Conservation (phyloP, 2,888 invertebrate species). For the Spisula subtruncata region DNA sequence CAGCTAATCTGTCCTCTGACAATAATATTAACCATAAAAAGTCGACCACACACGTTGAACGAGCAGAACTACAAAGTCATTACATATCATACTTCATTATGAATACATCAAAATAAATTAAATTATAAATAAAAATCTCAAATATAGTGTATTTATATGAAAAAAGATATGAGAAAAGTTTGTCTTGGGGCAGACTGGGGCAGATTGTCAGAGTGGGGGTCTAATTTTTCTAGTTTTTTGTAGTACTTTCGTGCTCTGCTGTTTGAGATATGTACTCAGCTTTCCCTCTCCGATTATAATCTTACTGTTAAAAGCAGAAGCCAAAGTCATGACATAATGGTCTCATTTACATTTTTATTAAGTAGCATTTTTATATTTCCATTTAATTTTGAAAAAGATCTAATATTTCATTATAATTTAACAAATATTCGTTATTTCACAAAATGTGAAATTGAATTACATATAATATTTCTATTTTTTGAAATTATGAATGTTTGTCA, state of each 20-base stretch:
- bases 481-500: too few species aligned
- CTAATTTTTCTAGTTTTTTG: too few species aligned
- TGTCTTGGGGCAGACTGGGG: neutral
- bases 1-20: constrained; percentile 3
- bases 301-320: neutral
- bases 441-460: too few species aligned
- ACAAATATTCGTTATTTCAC: too few species aligned
- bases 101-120: constrained; percentile 19
- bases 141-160: neutral
- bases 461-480: too few species aligned
- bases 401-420: too few species aligned
- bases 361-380: too few species aligned
- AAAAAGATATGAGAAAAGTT: neutral
- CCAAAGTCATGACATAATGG: neutral
- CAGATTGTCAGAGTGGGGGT: too few species aligned
- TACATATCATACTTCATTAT: constrained; percentile 19
- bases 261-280: too few species aligned
- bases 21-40: constrained; percentile 6
- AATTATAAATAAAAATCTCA: neutral
- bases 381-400: too few species aligned
- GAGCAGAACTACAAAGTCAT: neutral
- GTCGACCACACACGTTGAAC: neutral
- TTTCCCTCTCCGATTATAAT: too few species aligned
- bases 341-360: neutral
- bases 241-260: too few species aligned